These are phyloP conservation scores for Lordiphosa collinella DNA, from an alignment of 1,140 invertebrate genomes.

Conservation along the genomic window DNA sequence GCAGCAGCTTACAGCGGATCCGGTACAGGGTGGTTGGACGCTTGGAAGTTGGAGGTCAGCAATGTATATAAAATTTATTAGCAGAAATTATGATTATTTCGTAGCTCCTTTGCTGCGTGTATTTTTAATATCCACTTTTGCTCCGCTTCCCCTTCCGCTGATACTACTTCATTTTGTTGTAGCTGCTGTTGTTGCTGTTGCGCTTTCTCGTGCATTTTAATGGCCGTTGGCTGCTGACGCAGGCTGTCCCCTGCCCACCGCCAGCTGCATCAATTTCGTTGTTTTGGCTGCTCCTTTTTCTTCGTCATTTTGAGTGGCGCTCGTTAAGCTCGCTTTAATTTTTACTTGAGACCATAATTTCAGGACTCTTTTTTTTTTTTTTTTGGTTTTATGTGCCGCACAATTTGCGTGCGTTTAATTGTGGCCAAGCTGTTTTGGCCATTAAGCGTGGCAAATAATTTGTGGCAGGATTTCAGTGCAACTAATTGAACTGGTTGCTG, in stretches of 20 bases:
- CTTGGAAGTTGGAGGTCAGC: neutral
- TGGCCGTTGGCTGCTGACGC: constrained; percentile 20
- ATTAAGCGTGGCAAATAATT: no score
- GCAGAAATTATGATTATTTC: constrained; percentile 78
- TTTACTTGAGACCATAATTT: constrained; percentile 67
- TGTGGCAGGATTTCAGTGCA: no score
- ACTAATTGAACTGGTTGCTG: no score
- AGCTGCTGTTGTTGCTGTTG: neutral
- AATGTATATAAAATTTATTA: constrained; percentile 78
- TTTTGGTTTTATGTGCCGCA: constrained; percentile 35
- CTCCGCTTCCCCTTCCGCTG: neutral
- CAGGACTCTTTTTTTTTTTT: constrained; percentile 46
- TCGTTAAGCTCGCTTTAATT: constrained; percentile 75
- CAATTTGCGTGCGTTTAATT: constrained; percentile 71
- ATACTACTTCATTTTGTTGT: constrained; percentile 9
- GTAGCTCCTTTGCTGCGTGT: constrained; percentile 65
- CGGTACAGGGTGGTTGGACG: no score
- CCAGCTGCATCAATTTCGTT: constrained; percentile 68
- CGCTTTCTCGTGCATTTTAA: constrained; percentile 59
- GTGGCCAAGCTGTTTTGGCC: constrained; percentile 38
- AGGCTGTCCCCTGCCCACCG: constrained; percentile 38
- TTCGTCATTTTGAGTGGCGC: constrained; percentile 29
- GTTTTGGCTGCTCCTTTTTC: constrained; percentile 16
- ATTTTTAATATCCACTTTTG: constrained; percentile 72
- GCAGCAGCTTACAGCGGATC: neutral